These are phyloP conservation scores for Contarinia nasturtii DNA, from an alignment of 1,140 invertebrate species.

Conservation along the genomic window DNA sequence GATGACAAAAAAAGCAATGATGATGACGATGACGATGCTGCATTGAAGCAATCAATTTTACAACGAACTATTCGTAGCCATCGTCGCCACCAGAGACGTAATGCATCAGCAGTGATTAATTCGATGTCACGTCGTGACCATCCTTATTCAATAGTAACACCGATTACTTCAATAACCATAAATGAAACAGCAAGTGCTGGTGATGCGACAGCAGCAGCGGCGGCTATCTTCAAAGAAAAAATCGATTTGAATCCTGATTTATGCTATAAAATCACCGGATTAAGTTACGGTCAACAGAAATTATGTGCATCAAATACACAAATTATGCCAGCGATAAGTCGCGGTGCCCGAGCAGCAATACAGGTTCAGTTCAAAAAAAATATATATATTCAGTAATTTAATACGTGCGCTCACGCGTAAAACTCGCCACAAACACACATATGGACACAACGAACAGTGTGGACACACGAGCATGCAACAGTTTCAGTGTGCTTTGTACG, in stretches of 20 bases:
- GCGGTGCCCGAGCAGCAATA: constrained; percentile 40
- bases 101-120: not conserved
- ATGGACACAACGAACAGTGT: too few species aligned
- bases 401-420: too few species aligned
- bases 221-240: constrained; percentile 6
- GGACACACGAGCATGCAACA: too few species aligned
- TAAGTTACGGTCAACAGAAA: constrained; percentile 49
- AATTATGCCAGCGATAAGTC: constrained; percentile 49
- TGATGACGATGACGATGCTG: not conserved
- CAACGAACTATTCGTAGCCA: constrained; percentile 13
- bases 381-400: not conserved
- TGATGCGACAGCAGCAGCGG: constrained; percentile 3
- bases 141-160: too few species aligned
- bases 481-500: too few species aligned
- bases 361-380: constrained; percentile 13
- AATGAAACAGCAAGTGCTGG: constrained; percentile 8
- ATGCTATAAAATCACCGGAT: constrained; percentile 39
- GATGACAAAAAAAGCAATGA: constrained; percentile 8
- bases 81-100: constrained; percentile 1
- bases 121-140: too few species aligned
- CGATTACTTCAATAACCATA: too few species aligned
- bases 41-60: constrained; percentile 3
- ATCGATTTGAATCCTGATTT: constrained; percentile 20
- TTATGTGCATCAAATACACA: constrained; percentile 56
- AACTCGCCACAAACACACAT: too few species aligned